Percentiles rank a stretch among this genome's conserved stretches.
phyloP scores from a whole-genome alignment of 2,113 vertebrate species.

The Nycticryphes semicollaris region DNA sequence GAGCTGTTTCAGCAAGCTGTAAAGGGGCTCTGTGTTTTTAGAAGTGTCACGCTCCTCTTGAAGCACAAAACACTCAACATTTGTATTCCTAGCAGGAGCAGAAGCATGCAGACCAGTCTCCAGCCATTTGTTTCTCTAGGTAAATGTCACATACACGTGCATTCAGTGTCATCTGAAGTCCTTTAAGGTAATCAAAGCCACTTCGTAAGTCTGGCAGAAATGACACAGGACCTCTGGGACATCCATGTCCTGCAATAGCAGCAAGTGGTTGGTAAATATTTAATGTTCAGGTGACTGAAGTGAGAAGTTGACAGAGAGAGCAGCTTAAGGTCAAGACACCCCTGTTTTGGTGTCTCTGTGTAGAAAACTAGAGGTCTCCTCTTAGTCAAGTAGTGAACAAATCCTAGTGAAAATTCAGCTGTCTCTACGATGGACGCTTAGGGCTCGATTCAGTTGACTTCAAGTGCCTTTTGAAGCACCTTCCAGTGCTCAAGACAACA shows the following conservation, averaged over 20 bases:
- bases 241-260: neutral
- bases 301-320: neutral
- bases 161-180: neutral
- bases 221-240: neutral
- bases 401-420: neutral
- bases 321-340: neutral
- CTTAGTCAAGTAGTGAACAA: neutral
- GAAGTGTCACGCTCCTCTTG: neutral
- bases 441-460: neutral
- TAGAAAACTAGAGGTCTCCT: neutral
- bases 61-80: neutral
- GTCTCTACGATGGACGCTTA: neutral
- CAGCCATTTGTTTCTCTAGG: neutral
- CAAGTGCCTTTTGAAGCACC: neutral
- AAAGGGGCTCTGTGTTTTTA: neutral
- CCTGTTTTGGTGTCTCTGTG: neutral
- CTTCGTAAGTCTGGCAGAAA: neutral
- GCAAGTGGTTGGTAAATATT: neutral
- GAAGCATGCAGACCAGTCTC: fast-evolving
- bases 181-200: neutral
- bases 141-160: neutral
- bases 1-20: neutral
- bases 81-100: neutral
- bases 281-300: neutral
- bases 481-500: neutral